Conservation (phyloP, 2,797 vertebrate genomes). For the Bradypodion pumilum region DNA sequence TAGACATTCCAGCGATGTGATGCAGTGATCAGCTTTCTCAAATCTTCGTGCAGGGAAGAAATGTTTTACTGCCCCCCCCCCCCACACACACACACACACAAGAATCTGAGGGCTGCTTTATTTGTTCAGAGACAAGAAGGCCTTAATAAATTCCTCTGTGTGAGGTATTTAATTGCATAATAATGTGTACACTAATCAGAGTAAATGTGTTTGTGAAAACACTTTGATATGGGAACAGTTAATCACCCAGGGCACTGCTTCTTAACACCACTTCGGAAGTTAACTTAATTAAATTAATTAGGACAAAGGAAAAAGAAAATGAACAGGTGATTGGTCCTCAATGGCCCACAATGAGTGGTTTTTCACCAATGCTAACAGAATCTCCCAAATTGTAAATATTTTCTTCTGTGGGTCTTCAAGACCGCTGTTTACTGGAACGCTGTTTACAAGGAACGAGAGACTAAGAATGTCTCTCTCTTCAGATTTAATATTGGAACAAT, state of each 20-base stretch:
- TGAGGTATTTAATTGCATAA: slow-evolving; percentile 85
- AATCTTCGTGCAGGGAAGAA: slow-evolving; percentile 60
- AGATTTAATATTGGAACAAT: slow-evolving; percentile 49
- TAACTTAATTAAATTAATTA: slow-evolving; percentile 86
- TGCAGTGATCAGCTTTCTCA: slow-evolving; percentile 55
- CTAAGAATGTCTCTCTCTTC: slow-evolving; percentile 29
- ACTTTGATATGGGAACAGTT: slow-evolving; percentile 85
- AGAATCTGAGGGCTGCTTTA: slow-evolving; percentile 78
- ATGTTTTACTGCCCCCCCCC: slow-evolving; percentile 23
- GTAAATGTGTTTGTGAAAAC: slow-evolving; percentile 85
- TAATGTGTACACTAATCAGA: slow-evolving; percentile 86
- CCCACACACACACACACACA: no score
- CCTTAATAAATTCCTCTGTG: slow-evolving; percentile 85
- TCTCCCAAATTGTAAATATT: slow-evolving; percentile 57
- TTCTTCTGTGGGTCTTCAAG: slow-evolving; percentile 31
- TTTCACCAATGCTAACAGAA: slow-evolving; percentile 70
- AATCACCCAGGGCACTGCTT: slow-evolving; percentile 84
- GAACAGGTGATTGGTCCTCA: slow-evolving; percentile 81
- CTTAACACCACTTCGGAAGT: slow-evolving; percentile 82
- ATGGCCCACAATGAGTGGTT: slow-evolving; percentile 73
- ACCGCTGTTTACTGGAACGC: slow-evolving; percentile 55
- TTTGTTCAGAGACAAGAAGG: slow-evolving; percentile 81
- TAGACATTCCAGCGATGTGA: slow-evolving; percentile 32
- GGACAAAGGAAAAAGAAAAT: slow-evolving; percentile 78
- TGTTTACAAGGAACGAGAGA: slow-evolving; percentile 56